These are phyloP conservation scores for Sebastes diaconus DNA, from an alignment of 2,797 vertebrate species.

Conservation along the genomic window DNA sequence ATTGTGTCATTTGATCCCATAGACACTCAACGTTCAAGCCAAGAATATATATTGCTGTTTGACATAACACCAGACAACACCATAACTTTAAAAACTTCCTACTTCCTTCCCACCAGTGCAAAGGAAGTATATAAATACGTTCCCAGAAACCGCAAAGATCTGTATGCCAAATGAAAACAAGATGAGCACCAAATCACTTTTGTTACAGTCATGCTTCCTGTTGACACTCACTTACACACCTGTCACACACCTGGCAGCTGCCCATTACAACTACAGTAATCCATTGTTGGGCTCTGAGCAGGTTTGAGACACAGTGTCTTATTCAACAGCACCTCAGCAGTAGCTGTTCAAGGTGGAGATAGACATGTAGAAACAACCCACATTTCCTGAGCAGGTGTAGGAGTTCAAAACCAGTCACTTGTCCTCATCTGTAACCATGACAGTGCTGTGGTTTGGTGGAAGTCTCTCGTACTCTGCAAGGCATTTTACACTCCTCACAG, in stretches of 20 bases:
- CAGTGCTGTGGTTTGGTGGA: neutral
- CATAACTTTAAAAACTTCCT: neutral
- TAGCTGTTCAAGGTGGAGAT: neutral
- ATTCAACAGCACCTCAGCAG: neutral
- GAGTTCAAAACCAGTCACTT: neutral
- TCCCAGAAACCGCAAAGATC: neutral
- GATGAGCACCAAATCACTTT: neutral
- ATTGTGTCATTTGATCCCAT: too few species aligned
- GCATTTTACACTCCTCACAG: neutral
- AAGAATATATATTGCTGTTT: neutral
- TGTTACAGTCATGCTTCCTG: neutral
- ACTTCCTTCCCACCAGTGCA: neutral
- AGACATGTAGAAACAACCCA: neutral
- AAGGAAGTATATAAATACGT: neutral
- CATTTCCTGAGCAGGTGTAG: neutral
- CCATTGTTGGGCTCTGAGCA: neutral
- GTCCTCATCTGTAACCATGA: neutral
- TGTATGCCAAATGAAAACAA: neutral
- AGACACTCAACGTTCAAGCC: too few species aligned
- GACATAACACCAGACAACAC: neutral
- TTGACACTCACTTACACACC: neutral
- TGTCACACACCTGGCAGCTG: constrained; percentile 3
- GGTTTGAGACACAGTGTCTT: neutral
- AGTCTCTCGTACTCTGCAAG: neutral
- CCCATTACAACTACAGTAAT: neutral